Evolutionary conservation across 2,888 invertebrate species (phyloP).

Genomic region (Brachyopa scutellaris): DNA sequence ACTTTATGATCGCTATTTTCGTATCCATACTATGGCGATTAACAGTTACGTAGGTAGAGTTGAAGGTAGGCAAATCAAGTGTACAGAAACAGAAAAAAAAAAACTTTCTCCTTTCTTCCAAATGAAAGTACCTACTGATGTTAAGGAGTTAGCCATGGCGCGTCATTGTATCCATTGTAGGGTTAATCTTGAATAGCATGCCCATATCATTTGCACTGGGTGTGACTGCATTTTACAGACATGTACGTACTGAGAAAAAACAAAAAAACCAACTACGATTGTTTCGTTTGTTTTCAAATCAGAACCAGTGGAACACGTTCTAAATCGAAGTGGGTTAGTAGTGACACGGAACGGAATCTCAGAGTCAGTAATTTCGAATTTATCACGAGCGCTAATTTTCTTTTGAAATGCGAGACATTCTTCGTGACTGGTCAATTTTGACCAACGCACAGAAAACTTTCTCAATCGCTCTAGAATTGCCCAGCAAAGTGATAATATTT

Average conservation of each 20-base stretch:
- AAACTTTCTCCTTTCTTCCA: conserved; percentile 65
- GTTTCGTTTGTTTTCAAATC: conserved; percentile 32
- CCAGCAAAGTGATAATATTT: neutral
- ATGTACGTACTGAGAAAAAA: neutral
- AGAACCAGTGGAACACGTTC: conserved; percentile 49
- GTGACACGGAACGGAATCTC: conserved; percentile 46
- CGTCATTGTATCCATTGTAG: conserved; percentile 16
- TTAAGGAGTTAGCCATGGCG: conserved; percentile 28
- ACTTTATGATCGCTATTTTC: conserved; percentile 8
- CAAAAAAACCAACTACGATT: too few relatives aligned
- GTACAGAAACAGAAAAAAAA: conserved; percentile 13
- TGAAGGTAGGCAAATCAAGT: conserved; percentile 13
- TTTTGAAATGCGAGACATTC: conserved; percentile 1
- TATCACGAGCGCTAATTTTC: conserved; percentile 23
- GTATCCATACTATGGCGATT: conserved; percentile 14
- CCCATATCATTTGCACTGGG: conserved; percentile 32
- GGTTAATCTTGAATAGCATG: neutral
- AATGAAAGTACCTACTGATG: conserved; percentile 58
- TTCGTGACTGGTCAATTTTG: conserved; percentile 42
- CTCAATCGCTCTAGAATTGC: conserved; percentile 41
- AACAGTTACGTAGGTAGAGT: conserved; percentile 11
- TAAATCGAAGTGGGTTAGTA: conserved; percentile 60
- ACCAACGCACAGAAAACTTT: conserved; percentile 23
- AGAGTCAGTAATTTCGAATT: conserved; percentile 16
- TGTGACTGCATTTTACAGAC: conserved; percentile 17